Evolutionary conservation across 2,797 vertebrate genomes (phyloP), one percentile per base, ranked within the genome.

Genomic region (Ctenochaetus hawaiiensis): DNA sequence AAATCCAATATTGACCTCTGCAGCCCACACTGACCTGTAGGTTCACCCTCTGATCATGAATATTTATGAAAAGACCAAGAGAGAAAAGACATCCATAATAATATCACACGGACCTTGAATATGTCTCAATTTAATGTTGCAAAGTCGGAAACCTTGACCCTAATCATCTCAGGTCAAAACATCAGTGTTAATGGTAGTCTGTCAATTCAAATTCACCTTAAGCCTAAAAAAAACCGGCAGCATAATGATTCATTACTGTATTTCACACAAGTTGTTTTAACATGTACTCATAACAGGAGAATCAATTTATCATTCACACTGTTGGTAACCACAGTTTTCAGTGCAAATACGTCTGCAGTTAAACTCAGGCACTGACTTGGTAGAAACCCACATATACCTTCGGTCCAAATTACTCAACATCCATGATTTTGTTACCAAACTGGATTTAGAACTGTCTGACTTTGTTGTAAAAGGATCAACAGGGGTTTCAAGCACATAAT

Each of bases 81-180:
- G 22, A 51, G 43, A 37, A 68, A 45, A 85, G 16, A 34, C 54
- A 39, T 80, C 67, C 47, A 58, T 75, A 63, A 77, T 68, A 71
- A 85, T 61, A 83, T 78, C 47, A 71, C 37, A 61, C 54, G 78
- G 70, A 74, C 58, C 37, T 75, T 74, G 51, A 65, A 39, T 62
- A 48, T 73, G 69, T 78, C 62, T 82, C 64, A 61, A 17, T 78
- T 77, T 37, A 61, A 47, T 76, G 62, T 34, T 49, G 68, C 39
- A 81, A 71, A 83, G 72, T 85, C 78, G 80, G 57, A 77, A 78
- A 84, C 66, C 51, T 76, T 81, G 63, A 88, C 77, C 72, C 59
- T 52, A 67, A 83, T 78, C 47, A 78, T 84, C 73, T 52, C 48
- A 17, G 66, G 70, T 82, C 68, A 77, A 80, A 57, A 67, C 41